Evolutionary conservation across 2,797 vertebrate species (phyloP), one percentile per base, ranked within the genome.

Genomic region (Lutjanus argentimaculatus): DNA sequence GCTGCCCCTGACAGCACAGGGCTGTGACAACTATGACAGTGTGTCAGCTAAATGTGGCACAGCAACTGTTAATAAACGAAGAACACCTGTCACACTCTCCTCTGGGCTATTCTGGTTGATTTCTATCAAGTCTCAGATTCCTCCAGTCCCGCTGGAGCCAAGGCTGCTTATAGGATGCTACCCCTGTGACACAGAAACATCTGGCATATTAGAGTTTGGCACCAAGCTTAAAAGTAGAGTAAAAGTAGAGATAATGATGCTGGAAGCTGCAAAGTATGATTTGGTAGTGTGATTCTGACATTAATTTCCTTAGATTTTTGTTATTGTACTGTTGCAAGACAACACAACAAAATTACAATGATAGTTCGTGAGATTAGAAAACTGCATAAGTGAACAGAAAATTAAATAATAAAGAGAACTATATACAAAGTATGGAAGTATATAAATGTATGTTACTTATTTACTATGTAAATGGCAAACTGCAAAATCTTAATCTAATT

Each of bases 61-160:
- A 88, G 91, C 86, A 92, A 90, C 90, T 92, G 92, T 90, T 93
- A 88, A 88, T 90, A 88, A 88, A 85, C 30, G 53, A 85, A 75
- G 85, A 91, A 88, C 95, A 96, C 95, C 95, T 96, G 95, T 95
- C 91, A 78, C 87, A 75, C 85, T 89, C 90, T 93, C 83, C 72
- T 86, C 72, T 83, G 85, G 76, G 87, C 92, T 95, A 95, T 96
- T 96, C 95, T 94, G 90, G 95, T 95, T 88, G 86, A 94, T 95
- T 95, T 95, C 91, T 61, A 93, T 89, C 92, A 86, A 89, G 92
- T 93, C 93, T 93, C 91, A 74, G 86, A 92, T 96, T 95, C 93
- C 84, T 90, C 57, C 79, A 62, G 91, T 87, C 92, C 80, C 73
- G 10, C 67, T 85, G 94, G 91, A 92, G 94, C 86, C 91, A 2